A percentile compares a stretch with the other conserved stretches of the same genome.
phyloP scores from a whole-genome alignment of 2,888 invertebrate genomes.

The Pheosia gnoma region DNA sequence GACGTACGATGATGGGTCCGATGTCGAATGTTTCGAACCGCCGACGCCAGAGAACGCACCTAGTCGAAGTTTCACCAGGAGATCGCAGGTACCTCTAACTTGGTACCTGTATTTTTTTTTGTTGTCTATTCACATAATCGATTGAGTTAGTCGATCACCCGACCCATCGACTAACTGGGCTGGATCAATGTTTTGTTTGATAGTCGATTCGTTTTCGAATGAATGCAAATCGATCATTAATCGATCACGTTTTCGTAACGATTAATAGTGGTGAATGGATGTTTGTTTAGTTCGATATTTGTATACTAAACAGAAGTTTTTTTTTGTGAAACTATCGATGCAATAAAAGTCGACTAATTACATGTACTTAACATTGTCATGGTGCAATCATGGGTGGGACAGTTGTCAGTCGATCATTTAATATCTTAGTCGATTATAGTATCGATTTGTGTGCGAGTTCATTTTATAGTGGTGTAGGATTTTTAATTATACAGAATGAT shows the following conservation, averaged over 20 bases:
- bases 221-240: not conserved
- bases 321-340: conserved; percentile 1
- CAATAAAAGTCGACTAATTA: not conserved
- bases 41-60: conserved; percentile 56
- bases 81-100: conserved; percentile 69
- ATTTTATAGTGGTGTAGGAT: conserved; percentile 1
- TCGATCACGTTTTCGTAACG: conserved; percentile 1
- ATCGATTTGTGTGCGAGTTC: conserved; percentile 4
- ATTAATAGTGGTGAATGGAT: conserved; percentile 2
- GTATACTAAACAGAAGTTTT: conserved; percentile 21
- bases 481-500: not conserved
- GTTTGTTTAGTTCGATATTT: not conserved
- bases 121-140: conserved; percentile 6
- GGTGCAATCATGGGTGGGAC: conserved; percentile 2
- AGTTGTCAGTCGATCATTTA: not conserved
- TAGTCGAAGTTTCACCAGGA: conserved; percentile 68
- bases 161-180: not conserved
- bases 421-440: conserved; percentile 5
- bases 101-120: conserved; percentile 41
- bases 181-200: not conserved
- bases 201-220: not conserved
- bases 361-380: not conserved
- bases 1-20: conserved; percentile 73
- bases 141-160: conserved; percentile 1
- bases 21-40: conserved; percentile 63